Evolutionary conservation across 2,113 vertebrate species (phyloP).

Genomic region (Callorhinus ursinus): DNA sequence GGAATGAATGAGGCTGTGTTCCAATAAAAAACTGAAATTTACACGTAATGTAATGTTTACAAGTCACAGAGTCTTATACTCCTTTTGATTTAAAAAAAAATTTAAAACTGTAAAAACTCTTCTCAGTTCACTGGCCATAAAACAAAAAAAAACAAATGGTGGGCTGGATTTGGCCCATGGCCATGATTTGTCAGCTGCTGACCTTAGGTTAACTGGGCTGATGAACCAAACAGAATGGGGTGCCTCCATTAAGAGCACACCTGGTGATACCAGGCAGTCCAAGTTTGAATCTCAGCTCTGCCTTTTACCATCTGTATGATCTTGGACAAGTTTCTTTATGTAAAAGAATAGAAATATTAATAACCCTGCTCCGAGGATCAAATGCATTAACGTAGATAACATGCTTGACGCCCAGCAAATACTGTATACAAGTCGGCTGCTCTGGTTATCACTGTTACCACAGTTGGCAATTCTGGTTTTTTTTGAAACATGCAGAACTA

Average conservation of each 20-base stretch:
- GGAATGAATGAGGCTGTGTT: background rate
- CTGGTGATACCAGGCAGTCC: background rate
- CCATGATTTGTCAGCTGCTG: background rate
- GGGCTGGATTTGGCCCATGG: background rate
- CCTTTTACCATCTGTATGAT: background rate
- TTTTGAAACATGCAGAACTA: background rate
- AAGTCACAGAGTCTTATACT: background rate
- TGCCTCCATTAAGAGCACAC: background rate
- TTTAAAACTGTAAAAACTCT: background rate
- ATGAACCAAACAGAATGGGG: background rate
- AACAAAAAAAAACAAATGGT: background rate
- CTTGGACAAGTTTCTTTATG: background rate
- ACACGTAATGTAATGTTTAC: background rate
- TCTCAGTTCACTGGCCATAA: background rate
- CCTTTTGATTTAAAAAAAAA: background rate
- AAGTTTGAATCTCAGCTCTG: background rate
- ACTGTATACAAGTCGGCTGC: fast-evolving
- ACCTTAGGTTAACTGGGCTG: background rate
- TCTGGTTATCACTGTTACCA: background rate
- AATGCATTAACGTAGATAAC: background rate
- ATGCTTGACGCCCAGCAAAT: background rate
- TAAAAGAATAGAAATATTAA: background rate
- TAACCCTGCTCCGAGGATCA: background rate
- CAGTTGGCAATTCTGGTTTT: background rate
- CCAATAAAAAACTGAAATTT: background rate